These are phyloP conservation scores for Amblyraja radiata DNA, from an alignment of 2,797 vertebrate genomes.

Conservation along the genomic window DNA sequence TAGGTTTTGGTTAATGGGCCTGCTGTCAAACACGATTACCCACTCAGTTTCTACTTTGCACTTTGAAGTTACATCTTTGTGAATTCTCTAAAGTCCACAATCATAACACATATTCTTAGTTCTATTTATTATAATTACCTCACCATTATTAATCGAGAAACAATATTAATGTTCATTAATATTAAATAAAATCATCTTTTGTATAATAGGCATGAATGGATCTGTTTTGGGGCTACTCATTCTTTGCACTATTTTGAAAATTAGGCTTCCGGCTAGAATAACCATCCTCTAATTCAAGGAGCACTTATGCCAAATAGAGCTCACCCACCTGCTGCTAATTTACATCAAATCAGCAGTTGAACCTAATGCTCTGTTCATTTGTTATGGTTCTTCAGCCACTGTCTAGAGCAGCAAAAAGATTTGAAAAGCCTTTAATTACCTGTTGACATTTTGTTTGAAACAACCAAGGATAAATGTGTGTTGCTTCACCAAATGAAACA, in stretches of 20 bases:
- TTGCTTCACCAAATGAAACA: not conserved
- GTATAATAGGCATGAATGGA: not conserved
- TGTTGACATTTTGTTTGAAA: not conserved
- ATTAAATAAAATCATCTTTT: not conserved
- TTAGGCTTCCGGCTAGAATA: not conserved
- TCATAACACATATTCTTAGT: not conserved
- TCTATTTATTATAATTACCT: not conserved
- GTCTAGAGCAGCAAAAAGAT: not conserved
- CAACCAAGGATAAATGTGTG: not conserved
- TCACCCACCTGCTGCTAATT: not conserved
- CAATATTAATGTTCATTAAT: not conserved
- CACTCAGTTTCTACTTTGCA: not conserved
- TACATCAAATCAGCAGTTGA: not conserved
- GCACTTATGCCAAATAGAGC: not conserved
- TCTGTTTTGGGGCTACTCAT: not conserved
- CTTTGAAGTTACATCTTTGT: not conserved
- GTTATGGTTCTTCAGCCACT: not conserved
- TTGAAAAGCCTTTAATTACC: slow-evolving; percentile 16
- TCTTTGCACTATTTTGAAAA: not conserved
- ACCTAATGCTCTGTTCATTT: not conserved
- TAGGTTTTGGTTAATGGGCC: not conserved
- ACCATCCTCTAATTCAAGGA: not conserved
- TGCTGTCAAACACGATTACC: not conserved
- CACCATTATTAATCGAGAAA: not conserved
- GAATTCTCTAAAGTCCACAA: not conserved